Percentiles rank a stretch among this genome's conserved stretches.
These are phyloP conservation scores for Stomatorhinus walkeri DNA, from an alignment of 2,797 vertebrate genomes.

Conservation along the genomic window DNA sequence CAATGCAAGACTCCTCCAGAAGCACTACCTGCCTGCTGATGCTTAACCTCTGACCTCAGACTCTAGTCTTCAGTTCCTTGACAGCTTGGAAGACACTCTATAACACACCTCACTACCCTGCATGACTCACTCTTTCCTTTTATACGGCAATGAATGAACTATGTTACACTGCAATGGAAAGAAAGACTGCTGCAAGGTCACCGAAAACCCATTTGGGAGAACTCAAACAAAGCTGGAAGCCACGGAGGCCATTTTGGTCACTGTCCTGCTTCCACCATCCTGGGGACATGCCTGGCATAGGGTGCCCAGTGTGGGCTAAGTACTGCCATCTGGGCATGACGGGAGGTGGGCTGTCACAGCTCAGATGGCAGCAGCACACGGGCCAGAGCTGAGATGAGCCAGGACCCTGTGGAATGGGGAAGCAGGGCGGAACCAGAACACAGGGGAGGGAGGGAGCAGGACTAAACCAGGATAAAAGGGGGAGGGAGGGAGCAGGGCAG, in stretches of 20 bases:
- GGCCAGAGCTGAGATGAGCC: neutral
- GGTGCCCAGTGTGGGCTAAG: neutral
- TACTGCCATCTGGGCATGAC: slow-evolving; percentile 18
- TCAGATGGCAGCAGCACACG: neutral
- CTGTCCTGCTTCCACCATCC: neutral
- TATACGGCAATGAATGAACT: neutral
- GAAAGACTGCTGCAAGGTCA: neutral
- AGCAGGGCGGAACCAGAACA: neutral
- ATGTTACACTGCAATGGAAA: neutral
- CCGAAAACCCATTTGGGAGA: neutral
- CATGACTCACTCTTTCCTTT: neutral
- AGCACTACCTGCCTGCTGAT: neutral
- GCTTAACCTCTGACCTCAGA: slow-evolving; percentile 3
- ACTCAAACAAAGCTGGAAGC: neutral
- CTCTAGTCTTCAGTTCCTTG: neutral
- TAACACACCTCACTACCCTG: neutral
- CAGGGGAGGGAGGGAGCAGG: neutral
- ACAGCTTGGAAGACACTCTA: neutral
- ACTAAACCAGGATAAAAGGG: neutral
- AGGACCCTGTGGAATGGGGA: neutral
- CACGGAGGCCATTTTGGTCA: neutral
- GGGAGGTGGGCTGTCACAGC: neutral
- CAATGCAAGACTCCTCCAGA: neutral
- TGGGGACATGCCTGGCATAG: neutral
- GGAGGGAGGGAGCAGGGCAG: neutral